Percentiles rank a stretch among this genome's conserved stretches.
phyloP scores from a whole-genome alignment of 2,113 vertebrate species.

The Siniperca chuatsi region DNA sequence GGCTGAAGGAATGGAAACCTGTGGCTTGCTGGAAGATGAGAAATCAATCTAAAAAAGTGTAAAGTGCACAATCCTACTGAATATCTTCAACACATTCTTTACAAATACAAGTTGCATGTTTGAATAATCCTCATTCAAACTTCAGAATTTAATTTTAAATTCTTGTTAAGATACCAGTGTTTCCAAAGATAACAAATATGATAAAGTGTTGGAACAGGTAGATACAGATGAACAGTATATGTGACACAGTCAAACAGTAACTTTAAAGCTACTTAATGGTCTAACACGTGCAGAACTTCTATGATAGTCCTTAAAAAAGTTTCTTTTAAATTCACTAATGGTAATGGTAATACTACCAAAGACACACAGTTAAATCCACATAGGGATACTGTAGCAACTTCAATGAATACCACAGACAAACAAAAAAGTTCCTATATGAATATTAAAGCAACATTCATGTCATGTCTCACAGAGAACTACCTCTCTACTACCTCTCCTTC shows the following conservation, averaged over 20 bases:
- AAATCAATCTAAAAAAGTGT: background rate
- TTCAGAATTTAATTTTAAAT: background rate
- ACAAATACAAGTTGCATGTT: background rate
- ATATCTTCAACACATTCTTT: background rate
- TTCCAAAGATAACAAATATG: background rate
- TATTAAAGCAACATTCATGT: conserved; percentile 1
- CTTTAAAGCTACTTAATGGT: background rate
- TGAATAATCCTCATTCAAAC: background rate
- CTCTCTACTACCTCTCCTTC: background rate
- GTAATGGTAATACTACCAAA: background rate
- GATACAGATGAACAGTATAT: background rate
- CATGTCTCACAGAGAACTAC: conserved; percentile 8
- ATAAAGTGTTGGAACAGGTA: background rate
- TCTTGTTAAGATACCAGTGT: background rate
- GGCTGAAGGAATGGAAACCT: background rate
- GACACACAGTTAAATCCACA: background rate
- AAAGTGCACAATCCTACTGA: background rate
- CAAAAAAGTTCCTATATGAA: background rate
- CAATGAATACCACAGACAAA: background rate
- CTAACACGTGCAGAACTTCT: background rate
- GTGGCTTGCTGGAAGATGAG: background rate
- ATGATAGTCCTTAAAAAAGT: background rate
- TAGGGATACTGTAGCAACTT: background rate
- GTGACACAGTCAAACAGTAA: background rate
- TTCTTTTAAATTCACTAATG: background rate